Evolutionary conservation across 2,888 invertebrate genomes (phyloP), one percentile per base, ranked within the genome.

Genomic region (Pristionchus japonicus): DNA sequence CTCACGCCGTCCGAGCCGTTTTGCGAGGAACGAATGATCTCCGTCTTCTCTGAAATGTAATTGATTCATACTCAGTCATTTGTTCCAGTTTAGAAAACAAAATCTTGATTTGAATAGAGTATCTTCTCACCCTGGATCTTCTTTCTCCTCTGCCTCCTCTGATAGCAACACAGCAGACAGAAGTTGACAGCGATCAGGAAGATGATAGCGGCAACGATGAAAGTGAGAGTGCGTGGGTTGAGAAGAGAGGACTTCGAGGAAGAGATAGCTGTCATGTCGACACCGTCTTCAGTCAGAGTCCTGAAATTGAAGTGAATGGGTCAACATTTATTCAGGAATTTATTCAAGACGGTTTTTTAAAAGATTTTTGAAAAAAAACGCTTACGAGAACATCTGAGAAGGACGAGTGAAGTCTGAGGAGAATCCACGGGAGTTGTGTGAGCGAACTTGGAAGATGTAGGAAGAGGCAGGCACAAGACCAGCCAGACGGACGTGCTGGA

Each of bases 11-110:
- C 89, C 23, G 91, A 93, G 13, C 92, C 92, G 86, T 91, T 91
- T 80, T 90, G 90, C n/a, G 91, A 89, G 0, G 92, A 90, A 37
- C 93, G 89, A 13, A 91, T 91, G 61, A 92, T 89, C 77, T 94
- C 92, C 11, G 93, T 93, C 89, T 93, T 93, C 86, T 93, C 93
- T 91, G 85, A 47, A 83, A 83, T 4, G 9, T 23, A 40, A 6
- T 37, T 15, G n/a, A 37, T 37, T 15, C 4, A 64, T 67, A 31
- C 31, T 31, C 64, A 6, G 31, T 13, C 13, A 31, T 67, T 67
- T 67, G 1, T 67, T 7, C 9, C 15, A 27, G 37, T n/a, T n/a
- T n/a, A n/a, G n/a, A n/a, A n/a, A n/a, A n/a, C n/a, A n/a, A n/a
- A n/a, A n/a, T n/a, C n/a, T n/a, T n/a, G n/a, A n/a, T n/a, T n/a